Base-by-base conservation (phyloP, 2,888 invertebrate species). In the Drosophila seclusa region DNA sequence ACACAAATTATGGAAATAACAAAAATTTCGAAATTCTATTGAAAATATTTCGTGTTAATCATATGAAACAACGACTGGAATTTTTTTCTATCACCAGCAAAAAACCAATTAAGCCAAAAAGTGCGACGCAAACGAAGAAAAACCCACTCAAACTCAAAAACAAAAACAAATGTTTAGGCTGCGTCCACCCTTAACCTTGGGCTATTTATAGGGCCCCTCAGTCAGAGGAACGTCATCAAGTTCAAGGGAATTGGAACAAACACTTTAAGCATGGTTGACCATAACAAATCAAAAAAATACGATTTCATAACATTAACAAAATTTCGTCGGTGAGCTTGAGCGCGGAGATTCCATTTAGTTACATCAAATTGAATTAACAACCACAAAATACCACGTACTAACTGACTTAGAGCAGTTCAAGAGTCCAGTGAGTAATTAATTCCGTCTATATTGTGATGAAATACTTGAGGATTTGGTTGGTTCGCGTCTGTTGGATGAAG, bases 211-310 rank as follows among this genome's bases (percentile, higher is more conserved):
- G 68, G 36, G 42, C 54, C 31, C 45, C 29, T 38, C 65, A 77
- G 66, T 67, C 68, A 68, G 64, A 61, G 60, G 32, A 68, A 21
- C 64, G 57, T 68, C 80, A 76, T 75, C 89, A 90, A 90, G 89
- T 90, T 90, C 90, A 90, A 90, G 90, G 87, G 80, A 80, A 85
- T 48, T 76, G 52, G 59, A 61, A 63, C 73, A 79, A 61, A 54
- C 64, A 49, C 45, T 68, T 76, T 77, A 61, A 64, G 55, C 80
- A 70, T 60, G 29, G 27, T 68, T 57, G 68, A 16, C 81, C 83
- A 81, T 54, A 82, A 76, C 77, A 83, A 75, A 61, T 54, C 32
- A 53, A 64, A 64, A 38, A 16, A 13, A 13, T 21, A 45, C 1
- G 27, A 72, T 68, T 70, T 61, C 73, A 60, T 62, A 58, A 60